A percentile compares a stretch with the other conserved stretches of the same genome.
phyloP scores from a whole-genome alignment of 2,113 vertebrate genomes.

The Drymodes brunneopygia region DNA sequence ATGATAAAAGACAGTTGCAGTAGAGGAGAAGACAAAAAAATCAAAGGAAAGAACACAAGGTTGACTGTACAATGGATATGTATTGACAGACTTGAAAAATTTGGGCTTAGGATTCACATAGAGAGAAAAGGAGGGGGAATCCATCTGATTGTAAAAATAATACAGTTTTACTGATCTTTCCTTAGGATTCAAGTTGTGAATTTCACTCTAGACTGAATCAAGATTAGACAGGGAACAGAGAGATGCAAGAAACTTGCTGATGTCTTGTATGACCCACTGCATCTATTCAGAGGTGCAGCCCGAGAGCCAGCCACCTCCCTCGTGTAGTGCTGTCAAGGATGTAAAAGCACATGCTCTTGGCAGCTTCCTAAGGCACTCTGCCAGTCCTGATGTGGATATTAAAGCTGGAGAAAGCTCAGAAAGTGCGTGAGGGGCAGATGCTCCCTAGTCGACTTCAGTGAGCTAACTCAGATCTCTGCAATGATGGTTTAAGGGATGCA shows the following conservation, averaged over 20 bases:
- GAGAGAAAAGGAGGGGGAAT: neutral
- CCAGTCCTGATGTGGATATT: neutral
- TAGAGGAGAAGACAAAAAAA: neutral
- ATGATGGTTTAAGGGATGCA: neutral
- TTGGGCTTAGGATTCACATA: neutral
- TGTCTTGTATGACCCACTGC: neutral
- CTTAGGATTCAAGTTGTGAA: neutral
- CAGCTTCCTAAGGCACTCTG: neutral
- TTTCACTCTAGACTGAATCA: neutral
- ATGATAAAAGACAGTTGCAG: neutral
- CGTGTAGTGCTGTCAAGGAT: rapidly evolving
- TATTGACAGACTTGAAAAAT: neutral
- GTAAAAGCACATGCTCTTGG: neutral
- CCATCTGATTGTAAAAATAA: neutral
- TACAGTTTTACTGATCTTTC: neutral
- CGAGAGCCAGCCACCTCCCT: neutral
- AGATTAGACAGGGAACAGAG: neutral
- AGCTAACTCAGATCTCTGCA: neutral
- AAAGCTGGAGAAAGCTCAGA: neutral
- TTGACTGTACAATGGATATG: neutral
- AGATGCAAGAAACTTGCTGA: neutral
- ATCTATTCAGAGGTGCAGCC: neutral
- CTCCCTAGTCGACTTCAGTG: neutral
- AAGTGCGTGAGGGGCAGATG: neutral
- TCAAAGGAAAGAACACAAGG: neutral